phyloP scores from a whole-genome alignment of 1,140 invertebrate species.

The Atopsyche davidsoni region DNA sequence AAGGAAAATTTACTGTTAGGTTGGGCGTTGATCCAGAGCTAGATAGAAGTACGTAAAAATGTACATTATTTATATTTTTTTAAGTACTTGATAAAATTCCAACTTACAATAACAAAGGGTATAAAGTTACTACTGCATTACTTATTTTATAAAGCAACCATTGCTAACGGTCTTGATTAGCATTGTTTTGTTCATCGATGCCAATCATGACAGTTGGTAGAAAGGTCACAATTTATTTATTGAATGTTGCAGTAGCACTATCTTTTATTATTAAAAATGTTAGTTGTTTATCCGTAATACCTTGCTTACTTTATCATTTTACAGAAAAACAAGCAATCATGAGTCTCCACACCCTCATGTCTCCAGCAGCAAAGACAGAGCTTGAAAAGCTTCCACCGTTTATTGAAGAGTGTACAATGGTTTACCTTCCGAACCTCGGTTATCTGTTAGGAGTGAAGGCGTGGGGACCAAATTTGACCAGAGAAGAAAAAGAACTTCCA shows the following conservation, averaged over 20 bases:
- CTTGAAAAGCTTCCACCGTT: constrained; percentile 57
- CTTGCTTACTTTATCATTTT: too few relatives aligned
- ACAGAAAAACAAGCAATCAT: constrained; percentile 46
- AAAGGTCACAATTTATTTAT: too few relatives aligned
- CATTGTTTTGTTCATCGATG: too few relatives aligned
- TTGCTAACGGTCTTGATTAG: too few relatives aligned
- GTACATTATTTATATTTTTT: not conserved
- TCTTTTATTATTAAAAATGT: too few relatives aligned
- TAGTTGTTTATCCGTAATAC: too few relatives aligned
- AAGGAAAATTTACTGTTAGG: constrained; percentile 61
- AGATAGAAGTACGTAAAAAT: constrained; percentile 54
- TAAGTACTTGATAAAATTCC: not conserved
- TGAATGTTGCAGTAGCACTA: not conserved
- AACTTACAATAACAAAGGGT: too few relatives aligned
- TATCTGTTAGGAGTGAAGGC: constrained; percentile 66
- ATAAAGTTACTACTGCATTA: too few relatives aligned
- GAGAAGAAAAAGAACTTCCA: constrained; percentile 51
- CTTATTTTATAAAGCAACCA: too few relatives aligned
- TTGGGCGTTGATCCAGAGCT: constrained; percentile 60
- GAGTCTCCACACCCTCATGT: constrained; percentile 53
- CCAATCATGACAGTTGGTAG: too few relatives aligned
- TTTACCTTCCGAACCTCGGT: constrained; percentile 77
- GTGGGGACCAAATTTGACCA: constrained; percentile 50
- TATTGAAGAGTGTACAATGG: constrained; percentile 64
- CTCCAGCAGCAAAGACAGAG: constrained; percentile 61